Base-by-base conservation (phyloP, 2,888 invertebrate species). In the Allophyes oxyacanthae region DNA sequence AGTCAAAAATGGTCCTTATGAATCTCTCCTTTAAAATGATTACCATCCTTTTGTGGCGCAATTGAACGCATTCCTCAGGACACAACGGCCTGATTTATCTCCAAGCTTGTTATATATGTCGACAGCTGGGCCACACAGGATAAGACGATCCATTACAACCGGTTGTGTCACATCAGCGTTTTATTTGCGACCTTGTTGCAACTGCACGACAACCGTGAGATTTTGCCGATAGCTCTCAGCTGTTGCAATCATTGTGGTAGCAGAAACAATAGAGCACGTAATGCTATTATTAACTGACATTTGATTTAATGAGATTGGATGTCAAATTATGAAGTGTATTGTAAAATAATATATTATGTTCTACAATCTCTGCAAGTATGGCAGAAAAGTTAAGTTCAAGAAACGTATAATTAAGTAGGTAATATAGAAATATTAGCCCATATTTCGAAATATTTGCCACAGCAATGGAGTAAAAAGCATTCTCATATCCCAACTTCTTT, bases 101-200 rank as follows among this genome's bases (percentile, higher is more conserved):
- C 41, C 33, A 34, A 57, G 44, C 44, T 58, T 4, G 49, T 63
- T 64, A 53, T n/a, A n/a, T n/a, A n/a, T 59, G 44, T 61, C 62
- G 62, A 28, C 55, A 37, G 25, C 48, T 37, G 44, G 61, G 48
- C 58, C 51, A 57, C 48, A 57, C 57, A 48, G 37, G 36, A 44
- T 58, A 44, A 48, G 51, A 36, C 36, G 48, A 66, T 76, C 28
- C 41, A 71, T 75, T 77, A 70, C 71, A 79, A 82, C 83, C 77
- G 82, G 81, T 82, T 65, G 15, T 51, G 55, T 64, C 53, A 67
- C 75, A 72, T 70, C 62, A 56, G 11, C 20, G 20, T 61, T 66
- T 65, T 61, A 63, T 56, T 56, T 49, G 28, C 58, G 79, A 68
- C 77, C 79, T 79, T 77, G 77, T 61, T 50, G 54, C 53, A 58